Evolutionary conservation across 2,797 vertebrate species (phyloP), one percentile per base, ranked within the genome.

Genomic region (Iguana delicatissima): DNA sequence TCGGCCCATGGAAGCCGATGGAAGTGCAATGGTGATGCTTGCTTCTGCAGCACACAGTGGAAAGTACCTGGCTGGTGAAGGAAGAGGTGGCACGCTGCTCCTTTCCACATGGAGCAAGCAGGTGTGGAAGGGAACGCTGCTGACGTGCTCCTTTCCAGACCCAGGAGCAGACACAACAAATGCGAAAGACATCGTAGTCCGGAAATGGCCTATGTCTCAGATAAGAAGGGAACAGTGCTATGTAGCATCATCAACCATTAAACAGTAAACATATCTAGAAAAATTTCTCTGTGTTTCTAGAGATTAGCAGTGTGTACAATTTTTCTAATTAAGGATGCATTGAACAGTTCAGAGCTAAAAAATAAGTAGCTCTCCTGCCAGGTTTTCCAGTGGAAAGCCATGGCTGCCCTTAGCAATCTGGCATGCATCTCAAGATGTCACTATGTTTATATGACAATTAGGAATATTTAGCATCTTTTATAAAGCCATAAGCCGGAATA

Each of bases 261-360:
- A 59, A 84, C 80, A 90, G 89, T 92, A 93, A 93, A 79, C 93
- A 80, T 84, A 86, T 88, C 35, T 77, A n/a, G 87, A 29, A 22
- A 52, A 74, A 89, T 80, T 42, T 79, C 86, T 92, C 38, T 20
- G 93, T 92, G 87, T 80, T n/a, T 92, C 62, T 89, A 91, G 90
- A 86, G 91, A 83, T 3, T 83, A 80, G 2, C 90, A 89, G 88
- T 89, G 93, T 95, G 79, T 89, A 94, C 55, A 91, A n/a, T 89
- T 93, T 93, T 95, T 95, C 72, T 94, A 91, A 93, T 89, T 87
- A 94, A 90, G 73, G 69, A 92, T 57, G 26, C 92, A 9, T 52
- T 86, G 90, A 92, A 80, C 32, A 88, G 38, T 22, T 89, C 73
- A 55, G 73, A 89, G 88, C 18, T 91, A 16, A 29, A n/a, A n/a